These are phyloP conservation scores for Coluber constrictor DNA, from an alignment of 2,797 vertebrate genomes.

Conservation along the genomic window DNA sequence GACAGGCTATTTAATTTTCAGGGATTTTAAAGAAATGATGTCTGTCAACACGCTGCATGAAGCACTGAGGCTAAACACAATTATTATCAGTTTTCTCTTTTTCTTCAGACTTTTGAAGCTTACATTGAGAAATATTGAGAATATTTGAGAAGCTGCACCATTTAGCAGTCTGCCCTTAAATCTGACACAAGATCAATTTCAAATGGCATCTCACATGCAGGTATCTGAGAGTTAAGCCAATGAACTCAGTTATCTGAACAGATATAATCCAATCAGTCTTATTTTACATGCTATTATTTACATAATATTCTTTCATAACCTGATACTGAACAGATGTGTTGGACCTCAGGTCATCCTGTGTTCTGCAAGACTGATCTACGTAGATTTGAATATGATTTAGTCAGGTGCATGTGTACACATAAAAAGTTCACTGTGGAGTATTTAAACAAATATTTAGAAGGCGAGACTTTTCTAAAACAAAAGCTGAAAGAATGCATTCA, in stretches of 20 bases:
- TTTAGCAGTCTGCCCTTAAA: not conserved
- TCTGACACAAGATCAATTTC: conserved; percentile 30
- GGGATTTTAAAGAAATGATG: conserved; percentile 30
- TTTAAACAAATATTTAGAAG: not conserved
- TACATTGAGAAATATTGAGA: conserved; percentile 40
- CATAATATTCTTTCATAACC: not conserved
- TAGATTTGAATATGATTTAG: not conserved
- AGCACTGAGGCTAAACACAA: conserved; percentile 33
- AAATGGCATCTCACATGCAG: not conserved
- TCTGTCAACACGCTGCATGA: conserved; percentile 37
- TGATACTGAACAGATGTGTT: not conserved
- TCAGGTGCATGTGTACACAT: not conserved
- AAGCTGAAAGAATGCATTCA: not conserved
- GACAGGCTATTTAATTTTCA: conserved; percentile 18
- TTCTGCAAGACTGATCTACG: not conserved
- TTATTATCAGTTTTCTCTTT: conserved; percentile 23
- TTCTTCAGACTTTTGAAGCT: conserved; percentile 32
- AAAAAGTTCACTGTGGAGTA: not conserved
- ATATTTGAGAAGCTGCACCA: conserved; percentile 18
- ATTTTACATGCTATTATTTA: not conserved
- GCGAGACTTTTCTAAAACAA: not conserved
- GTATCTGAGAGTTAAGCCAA: not conserved
- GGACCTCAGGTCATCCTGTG: not conserved
- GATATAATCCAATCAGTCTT: not conserved
- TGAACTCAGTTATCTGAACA: not conserved